A percentile compares a stretch with the other conserved stretches of the same genome.
Evolutionary conservation across 2,113 vertebrate species (phyloP).

Genomic region (Electrona antarctica): DNA sequence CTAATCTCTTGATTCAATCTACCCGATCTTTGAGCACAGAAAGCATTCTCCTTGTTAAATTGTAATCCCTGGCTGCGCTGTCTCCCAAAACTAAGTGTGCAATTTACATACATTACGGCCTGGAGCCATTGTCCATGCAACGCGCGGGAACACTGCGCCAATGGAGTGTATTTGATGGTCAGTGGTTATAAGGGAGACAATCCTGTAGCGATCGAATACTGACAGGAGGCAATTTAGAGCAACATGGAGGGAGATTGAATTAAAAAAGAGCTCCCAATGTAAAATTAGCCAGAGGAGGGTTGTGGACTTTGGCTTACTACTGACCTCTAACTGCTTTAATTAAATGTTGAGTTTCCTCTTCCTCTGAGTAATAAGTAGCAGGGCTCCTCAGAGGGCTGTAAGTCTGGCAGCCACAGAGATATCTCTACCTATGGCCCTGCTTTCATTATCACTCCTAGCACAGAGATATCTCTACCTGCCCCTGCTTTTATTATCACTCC

Average conservation of each 20-base stretch:
- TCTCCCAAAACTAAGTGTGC: constrained; percentile 72
- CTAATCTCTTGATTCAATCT: constrained; percentile 79
- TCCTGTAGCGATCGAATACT: constrained; percentile 61
- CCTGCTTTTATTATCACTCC: no score
- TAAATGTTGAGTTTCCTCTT: constrained; percentile 71
- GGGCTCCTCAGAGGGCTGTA: constrained; percentile 47
- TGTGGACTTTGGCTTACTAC: constrained; percentile 56
- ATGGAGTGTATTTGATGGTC: constrained; percentile 48
- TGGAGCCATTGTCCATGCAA: constrained; percentile 36
- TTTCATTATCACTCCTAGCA: constrained; percentile 48
- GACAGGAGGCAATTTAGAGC: constrained; percentile 66
- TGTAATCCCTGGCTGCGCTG: constrained; percentile 69
- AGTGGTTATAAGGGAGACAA: constrained; percentile 56
- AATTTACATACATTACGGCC: constrained; percentile 76
- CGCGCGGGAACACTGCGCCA: constrained; percentile 35
- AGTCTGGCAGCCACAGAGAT: constrained; percentile 41
- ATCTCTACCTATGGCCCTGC: constrained; percentile 49
- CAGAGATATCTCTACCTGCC: no score
- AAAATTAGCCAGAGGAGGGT: constrained; percentile 65
- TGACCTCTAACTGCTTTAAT: constrained; percentile 74
- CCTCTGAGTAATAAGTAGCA: constrained; percentile 64
- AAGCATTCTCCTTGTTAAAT: constrained; percentile 71
- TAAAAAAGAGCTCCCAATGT: constrained; percentile 50
- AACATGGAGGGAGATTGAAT: constrained; percentile 57
- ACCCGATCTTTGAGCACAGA: constrained; percentile 75